Base-by-base conservation (phyloP, 2,113 vertebrate species). In the Alectura lathami region DNA sequence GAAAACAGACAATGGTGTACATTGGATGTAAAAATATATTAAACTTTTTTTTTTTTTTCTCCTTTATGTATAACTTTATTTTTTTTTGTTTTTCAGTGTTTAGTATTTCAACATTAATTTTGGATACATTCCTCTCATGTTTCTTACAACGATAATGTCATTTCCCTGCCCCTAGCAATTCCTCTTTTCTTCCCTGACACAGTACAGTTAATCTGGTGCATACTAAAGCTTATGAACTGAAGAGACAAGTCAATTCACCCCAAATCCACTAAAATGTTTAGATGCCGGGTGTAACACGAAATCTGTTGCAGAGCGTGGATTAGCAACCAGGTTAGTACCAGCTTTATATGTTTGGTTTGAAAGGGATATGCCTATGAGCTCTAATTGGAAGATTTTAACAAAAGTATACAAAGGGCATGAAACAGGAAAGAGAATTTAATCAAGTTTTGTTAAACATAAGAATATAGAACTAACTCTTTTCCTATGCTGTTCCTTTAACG, bases 201-300 rank as follows among this genome's bases (percentile, higher is more conserved):
- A 26, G n/a, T 53, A 23, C 29, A 90, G 63, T 90, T 88, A 93
- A 83, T 88, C 94, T 92, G 30, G 76, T 74, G 13, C 36, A 3
- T 36, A 56, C 67, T 84, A 86, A 91, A 90, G 76, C 88, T 95
- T 92, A 82, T 64, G 89, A 87, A 43, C 62, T 92, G 47, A 84
- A 79, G 59, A 94, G 62, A 85, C 74, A 92, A 89, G 48, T 82
- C 84, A 81, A 34, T 89, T 92, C 26, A 75, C 51, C 22, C 18
- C n/a, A 87, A 69, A 68, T 64, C 21, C 30, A 76, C 74, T 82
- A 68, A 68, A 89, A 78, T 21, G 16, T 72, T 82, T 72, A 57
- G 51, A 56, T 56, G 70, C 67, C 62, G 86, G 32, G 12, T 86
- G 14, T 32, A 74, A 43, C 3, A 83, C 38, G 68, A 95, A 77